Evolutionary conservation across 2,797 vertebrate species (phyloP).

Genomic region (Argyrosomus regius): DNA sequence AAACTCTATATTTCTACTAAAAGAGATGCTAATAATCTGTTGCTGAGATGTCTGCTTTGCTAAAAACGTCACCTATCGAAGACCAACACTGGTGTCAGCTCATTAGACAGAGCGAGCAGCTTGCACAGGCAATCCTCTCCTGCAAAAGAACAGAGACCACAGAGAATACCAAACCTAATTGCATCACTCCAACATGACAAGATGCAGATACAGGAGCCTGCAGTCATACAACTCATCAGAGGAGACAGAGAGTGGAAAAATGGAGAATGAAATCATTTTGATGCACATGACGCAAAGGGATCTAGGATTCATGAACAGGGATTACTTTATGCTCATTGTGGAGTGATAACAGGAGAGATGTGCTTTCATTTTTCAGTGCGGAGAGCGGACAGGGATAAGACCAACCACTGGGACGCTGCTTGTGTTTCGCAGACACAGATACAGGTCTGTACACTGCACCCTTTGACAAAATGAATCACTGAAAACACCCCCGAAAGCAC

Average conservation of each 20-base stretch:
- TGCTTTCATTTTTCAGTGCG: constrained; percentile 68
- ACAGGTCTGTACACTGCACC: constrained; percentile 49
- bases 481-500: constrained; percentile 51
- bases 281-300: constrained; percentile 62
- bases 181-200: constrained; percentile 80
- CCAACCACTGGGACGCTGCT: constrained; percentile 26
- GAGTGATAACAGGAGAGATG: constrained; percentile 61
- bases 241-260: constrained; percentile 50
- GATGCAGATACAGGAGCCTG: constrained; percentile 68
- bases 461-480: constrained; percentile 63
- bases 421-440: constrained; percentile 66
- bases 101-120: constrained; percentile 61
- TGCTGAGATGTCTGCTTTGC: constrained; percentile 39
- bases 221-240: constrained; percentile 73
- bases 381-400: constrained; percentile 49
- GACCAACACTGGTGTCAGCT: constrained; percentile 62
- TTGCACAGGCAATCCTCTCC: constrained; percentile 64
- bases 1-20: constrained; percentile 4
- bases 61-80: constrained; percentile 47
- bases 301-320: constrained; percentile 59
- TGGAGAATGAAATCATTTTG: constrained; percentile 59
- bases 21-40: constrained; percentile 32
- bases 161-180: constrained; percentile 77
- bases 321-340: constrained; percentile 67
- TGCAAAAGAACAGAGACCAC: constrained; percentile 59